phyloP scores from a whole-genome alignment of 2,113 vertebrate species.

The Setophaga petechia region DNA sequence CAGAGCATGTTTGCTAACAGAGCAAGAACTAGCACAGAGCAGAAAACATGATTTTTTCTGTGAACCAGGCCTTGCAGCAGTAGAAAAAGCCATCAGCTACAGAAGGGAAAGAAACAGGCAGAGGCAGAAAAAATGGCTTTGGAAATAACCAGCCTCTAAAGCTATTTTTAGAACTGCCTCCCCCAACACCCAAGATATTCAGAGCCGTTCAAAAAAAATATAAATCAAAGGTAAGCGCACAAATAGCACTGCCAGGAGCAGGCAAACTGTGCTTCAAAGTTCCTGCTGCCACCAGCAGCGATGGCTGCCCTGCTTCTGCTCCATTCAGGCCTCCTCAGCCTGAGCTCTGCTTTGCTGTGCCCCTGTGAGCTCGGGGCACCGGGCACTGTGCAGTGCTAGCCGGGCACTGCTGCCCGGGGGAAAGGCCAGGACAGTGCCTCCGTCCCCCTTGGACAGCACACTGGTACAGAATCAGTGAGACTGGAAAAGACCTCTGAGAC shows the following conservation, averaged over 20 bases:
- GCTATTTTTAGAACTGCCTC: constrained; percentile 42
- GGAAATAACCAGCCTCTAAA: background rate
- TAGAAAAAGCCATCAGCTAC: background rate
- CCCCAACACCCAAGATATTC: background rate
- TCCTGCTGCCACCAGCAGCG: background rate
- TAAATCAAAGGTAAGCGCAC: background rate
- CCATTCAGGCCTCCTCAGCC: background rate
- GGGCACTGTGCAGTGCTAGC: background rate
- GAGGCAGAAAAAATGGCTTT: background rate
- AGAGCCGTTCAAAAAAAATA: background rate
- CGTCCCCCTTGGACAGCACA: background rate
- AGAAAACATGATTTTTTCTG: background rate
- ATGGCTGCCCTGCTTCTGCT: constrained; percentile 12
- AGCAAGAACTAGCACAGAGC: background rate
- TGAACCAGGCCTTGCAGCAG: background rate
- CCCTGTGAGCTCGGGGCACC: background rate
- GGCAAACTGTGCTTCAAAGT: constrained; percentile 10
- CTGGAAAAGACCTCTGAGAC: background rate
- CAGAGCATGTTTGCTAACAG: background rate
- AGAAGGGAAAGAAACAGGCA: background rate
- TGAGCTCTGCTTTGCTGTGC: background rate
- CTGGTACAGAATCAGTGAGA: background rate
- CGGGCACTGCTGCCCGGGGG: fast-evolving
- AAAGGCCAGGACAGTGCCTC: background rate
- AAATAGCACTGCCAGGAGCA: background rate